Evolutionary conservation across 2,797 vertebrate species (phyloP).

Genomic region (Scomberomorus guttatus): DNA sequence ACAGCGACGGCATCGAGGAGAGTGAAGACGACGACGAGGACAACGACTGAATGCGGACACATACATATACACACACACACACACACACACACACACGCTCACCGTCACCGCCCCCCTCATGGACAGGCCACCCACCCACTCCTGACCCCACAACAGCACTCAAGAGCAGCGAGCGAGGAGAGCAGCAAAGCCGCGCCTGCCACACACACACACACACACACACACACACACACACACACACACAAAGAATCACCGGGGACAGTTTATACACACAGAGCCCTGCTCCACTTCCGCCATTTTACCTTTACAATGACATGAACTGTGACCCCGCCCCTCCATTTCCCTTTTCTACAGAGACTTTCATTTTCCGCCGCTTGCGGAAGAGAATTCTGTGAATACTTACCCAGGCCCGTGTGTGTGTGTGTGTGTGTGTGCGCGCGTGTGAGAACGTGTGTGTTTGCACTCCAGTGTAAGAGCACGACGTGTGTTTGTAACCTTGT

Average conservation of each 20-base stretch:
- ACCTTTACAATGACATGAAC: conserved; percentile 61
- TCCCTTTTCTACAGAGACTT: conserved; percentile 78
- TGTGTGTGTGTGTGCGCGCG: conserved; percentile 23
- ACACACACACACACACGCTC: conserved; percentile 1
- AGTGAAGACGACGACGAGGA: conserved; percentile 98
- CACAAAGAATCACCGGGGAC: conserved; percentile 50
- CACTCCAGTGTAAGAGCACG: conserved; percentile 25
- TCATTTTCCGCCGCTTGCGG: conserved; percentile 58
- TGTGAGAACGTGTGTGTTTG: conserved; percentile 17
- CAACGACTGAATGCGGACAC: conserved; percentile 85
- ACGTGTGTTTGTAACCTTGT: conserved; percentile 64
- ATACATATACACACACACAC: neutral
- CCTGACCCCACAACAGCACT: conserved; percentile 46
- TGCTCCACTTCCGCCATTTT: conserved; percentile 45
- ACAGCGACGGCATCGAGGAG: conserved; percentile 99
- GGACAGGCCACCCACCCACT: conserved; percentile 59
- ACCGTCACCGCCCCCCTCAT: neutral
- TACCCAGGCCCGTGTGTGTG: conserved; percentile 61
- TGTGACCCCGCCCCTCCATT: conserved; percentile 50
- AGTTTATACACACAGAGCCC: conserved; percentile 68
- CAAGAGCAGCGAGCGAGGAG: conserved; percentile 53
- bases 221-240: conserved; percentile 31
- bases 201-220: conserved; percentile 30
- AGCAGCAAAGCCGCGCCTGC: conserved; percentile 41
- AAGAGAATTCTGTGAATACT: conserved; percentile 78